Conservation (phyloP, 2,113 vertebrate genomes). For the Larimichthys crocea region DNA sequence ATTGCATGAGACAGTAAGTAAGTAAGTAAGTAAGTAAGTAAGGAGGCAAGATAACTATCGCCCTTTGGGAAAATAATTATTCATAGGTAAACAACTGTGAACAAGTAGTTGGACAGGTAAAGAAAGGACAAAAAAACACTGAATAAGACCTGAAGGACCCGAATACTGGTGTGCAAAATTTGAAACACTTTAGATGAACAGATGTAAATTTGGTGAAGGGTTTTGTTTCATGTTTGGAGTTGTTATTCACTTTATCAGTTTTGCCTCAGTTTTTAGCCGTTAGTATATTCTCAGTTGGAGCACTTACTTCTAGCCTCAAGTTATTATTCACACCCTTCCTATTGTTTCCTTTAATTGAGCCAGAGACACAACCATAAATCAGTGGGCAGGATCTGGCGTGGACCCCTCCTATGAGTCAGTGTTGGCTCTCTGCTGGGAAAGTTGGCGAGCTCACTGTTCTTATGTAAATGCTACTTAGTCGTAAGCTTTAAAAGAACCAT, state of each 20-base stretch:
- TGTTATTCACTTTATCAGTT: neutral
- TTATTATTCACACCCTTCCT: slow-evolving; percentile 23
- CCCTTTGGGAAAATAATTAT: neutral
- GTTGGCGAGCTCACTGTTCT: slow-evolving; percentile 21
- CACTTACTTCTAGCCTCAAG: slow-evolving; percentile 33
- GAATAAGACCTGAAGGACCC: neutral
- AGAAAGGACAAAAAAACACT: neutral
- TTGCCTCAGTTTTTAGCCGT: slow-evolving; percentile 9
- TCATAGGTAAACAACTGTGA: neutral
- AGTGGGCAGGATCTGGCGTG: slow-evolving; percentile 31
- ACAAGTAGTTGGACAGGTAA: neutral
- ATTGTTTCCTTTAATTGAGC: slow-evolving; percentile 49
- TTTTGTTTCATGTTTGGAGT: neutral
- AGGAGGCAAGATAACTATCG: neutral
- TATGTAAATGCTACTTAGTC: slow-evolving; percentile 43
- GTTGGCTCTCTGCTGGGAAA: slow-evolving; percentile 44
- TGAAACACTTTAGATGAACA: neutral
- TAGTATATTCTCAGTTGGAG: neutral
- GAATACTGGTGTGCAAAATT: neutral
- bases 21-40: neutral
- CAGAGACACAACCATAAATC: slow-evolving; percentile 48
- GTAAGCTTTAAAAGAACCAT: slow-evolving; percentile 19
- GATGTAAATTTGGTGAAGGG: neutral
- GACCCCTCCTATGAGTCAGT: slow-evolving; percentile 30
- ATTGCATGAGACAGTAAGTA: neutral